phyloP scores from a whole-genome alignment of 2,888 invertebrate species.

The Acanthococcus lagerstroemiae region DNA sequence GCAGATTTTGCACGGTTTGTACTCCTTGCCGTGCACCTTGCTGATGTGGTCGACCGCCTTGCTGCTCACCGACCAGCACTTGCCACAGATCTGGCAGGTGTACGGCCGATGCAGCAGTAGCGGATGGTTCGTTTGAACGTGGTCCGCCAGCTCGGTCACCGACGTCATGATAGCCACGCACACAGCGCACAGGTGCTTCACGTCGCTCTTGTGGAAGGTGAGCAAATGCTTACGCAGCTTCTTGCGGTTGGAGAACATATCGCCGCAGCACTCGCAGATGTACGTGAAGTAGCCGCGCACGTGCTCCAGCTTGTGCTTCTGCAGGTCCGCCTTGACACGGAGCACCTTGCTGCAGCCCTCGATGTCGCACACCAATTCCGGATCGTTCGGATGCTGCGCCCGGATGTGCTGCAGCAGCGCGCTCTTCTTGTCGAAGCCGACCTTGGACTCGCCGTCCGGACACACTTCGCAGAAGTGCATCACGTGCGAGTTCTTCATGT shows the following conservation, averaged over 20 bases:
- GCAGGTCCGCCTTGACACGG: slow-evolving; percentile 46
- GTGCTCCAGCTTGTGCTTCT: slow-evolving; percentile 47
- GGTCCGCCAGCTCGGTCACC: slow-evolving; percentile 48
- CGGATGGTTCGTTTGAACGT: slow-evolving; percentile 47
- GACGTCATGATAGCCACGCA: slow-evolving; percentile 49
- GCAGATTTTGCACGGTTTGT: slow-evolving; percentile 50
- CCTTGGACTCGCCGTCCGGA: slow-evolving; percentile 42
- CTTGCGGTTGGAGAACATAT: slow-evolving; percentile 48
- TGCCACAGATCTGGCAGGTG: slow-evolving; percentile 51
- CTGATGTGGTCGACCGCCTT: slow-evolving; percentile 52
- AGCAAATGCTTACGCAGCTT: slow-evolving; percentile 51
- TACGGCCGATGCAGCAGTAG: slow-evolving; percentile 45
- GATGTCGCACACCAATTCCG: slow-evolving; percentile 45
- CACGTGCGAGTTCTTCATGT: slow-evolving; percentile 46
- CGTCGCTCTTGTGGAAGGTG: slow-evolving; percentile 48
- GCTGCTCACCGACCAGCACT: slow-evolving; percentile 51
- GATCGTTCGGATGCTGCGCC: slow-evolving; percentile 45
- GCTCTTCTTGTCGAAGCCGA: slow-evolving; percentile 45
- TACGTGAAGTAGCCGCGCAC: slow-evolving; percentile 33
- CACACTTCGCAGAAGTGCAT: slow-evolving; percentile 52
- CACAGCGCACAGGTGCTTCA: slow-evolving; percentile 49
- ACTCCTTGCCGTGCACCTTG: slow-evolving; percentile 50
- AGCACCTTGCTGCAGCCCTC: slow-evolving; percentile 47
- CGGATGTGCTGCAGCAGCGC: slow-evolving; percentile 49
- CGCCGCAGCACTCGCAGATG: slow-evolving; percentile 49